A percentile compares a stretch with the other conserved stretches of the same genome.
Conservation (phyloP, 2,888 invertebrate species). For the Craniophora ligustri region DNA sequence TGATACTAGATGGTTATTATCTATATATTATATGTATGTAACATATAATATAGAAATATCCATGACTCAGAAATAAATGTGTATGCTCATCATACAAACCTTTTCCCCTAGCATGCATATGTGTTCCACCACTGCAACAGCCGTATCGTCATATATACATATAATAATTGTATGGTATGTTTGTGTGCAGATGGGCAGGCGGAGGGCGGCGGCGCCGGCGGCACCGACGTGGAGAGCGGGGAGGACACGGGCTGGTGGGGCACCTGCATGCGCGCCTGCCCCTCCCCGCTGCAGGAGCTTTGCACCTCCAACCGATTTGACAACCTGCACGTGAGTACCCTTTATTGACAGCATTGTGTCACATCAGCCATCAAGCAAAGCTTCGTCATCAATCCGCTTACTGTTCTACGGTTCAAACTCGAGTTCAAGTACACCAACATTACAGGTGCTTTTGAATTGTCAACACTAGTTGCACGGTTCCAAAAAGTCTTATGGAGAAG, state of each 20-base stretch:
- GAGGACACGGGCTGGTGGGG: conserved; percentile 73
- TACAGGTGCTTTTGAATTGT: too few relatives aligned
- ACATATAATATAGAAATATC: too few relatives aligned
- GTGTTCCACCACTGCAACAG: too few relatives aligned
- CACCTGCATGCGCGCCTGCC: conserved; percentile 79
- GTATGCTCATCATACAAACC: too few relatives aligned
- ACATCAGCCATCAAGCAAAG: background rate
- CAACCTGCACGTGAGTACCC: conserved; percentile 91
- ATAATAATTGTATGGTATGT: background rate
- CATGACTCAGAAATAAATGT: too few relatives aligned
- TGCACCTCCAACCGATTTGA: conserved; percentile 94
- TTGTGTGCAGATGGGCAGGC: conserved; percentile 53
- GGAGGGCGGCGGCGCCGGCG: conserved; percentile 58
- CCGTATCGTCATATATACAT: background rate
- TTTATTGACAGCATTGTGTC: background rate
- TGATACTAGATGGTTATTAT: background rate
- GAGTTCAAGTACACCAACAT: too few relatives aligned
- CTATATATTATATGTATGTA: too few relatives aligned
- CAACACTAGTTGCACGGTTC: too few relatives aligned
- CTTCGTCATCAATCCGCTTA: too few relatives aligned
- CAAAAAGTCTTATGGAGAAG: too few relatives aligned
- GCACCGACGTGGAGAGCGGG: conserved; percentile 52
- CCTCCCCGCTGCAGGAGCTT: conserved; percentile 87
- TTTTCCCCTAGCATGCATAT: too few relatives aligned
- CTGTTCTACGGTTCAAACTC: too few relatives aligned